Base-by-base conservation (phyloP, 2,888 invertebrate genomes). In the Blastobasis adustella region DNA sequence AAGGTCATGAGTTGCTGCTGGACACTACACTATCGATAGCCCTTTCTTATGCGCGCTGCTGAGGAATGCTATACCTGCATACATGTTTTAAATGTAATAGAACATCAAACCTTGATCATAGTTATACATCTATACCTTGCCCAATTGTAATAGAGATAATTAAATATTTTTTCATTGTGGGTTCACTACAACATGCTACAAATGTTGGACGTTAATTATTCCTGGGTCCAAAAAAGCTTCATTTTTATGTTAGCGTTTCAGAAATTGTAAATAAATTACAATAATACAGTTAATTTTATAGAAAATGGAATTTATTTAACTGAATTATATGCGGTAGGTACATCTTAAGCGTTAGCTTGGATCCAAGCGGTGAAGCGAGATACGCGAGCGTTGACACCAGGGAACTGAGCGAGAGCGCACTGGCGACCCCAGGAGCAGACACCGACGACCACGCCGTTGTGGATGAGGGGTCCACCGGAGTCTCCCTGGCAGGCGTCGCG, bases 401-500 rank as follows among this genome's bases (percentile, higher is more conserved):
- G 79, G 57, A 47, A 76, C 7, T 51, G 46, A 9, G 67, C 45
- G 6, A 49, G 56, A 10, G 59, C 79, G 38, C 79, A 79, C 1
- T 58, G 53, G 0, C 40, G 5, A 0, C 76, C 75, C 61, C 66
- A 79, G 0, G 79, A 79, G 56, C 66, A 68, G 37, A 79, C 58
- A 38, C 79, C 79, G 1, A 78, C 75, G 10, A 73, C 55, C 5
- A 72, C 56, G 41, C 57, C 53, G 46, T 71, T 68, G 58, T 76
- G 76, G 57, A 70, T 62, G 10, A 78, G 69, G n/a, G 78, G 77
- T 45, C 76, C 72, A 1, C 79, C 79, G 37, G 71, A 69, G 61
- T 79, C 77, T 10, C 73, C 76, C 58, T 68, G 63, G 63, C 82
- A 82, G 62, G 77, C 79, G 61, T 76, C 82, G 36, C 79, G 69